Evolutionary conservation across 2,797 vertebrate genomes (phyloP).

Genomic region (Darevskia nairensis): DNA sequence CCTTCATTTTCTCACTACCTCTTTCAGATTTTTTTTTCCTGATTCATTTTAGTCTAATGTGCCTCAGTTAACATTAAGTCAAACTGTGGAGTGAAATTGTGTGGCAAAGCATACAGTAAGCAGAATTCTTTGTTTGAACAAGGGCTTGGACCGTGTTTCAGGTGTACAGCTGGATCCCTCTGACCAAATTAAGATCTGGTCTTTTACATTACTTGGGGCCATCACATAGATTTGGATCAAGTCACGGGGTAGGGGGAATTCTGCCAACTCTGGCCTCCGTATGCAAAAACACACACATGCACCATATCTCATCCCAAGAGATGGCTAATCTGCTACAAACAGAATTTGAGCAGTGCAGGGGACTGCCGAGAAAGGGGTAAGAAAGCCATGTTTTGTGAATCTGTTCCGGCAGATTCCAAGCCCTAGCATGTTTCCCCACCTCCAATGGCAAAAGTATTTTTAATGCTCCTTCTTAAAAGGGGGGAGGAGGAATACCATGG

Average conservation of each 20-base stretch:
- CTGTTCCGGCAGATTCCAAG: no score
- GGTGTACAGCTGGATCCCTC: neutral
- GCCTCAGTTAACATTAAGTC: neutral
- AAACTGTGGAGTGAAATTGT: neutral
- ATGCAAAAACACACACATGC: neutral
- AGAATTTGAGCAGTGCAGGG: neutral
- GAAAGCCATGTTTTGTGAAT: neutral
- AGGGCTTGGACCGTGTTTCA: neutral
- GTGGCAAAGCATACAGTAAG: neutral
- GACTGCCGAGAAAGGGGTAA: neutral
- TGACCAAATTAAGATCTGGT: neutral
- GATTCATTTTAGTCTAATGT: neutral
- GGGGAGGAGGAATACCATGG: neutral
- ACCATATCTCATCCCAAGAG: neutral
- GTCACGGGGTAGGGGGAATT: neutral
- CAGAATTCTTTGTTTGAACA: neutral
- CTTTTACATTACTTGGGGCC: neutral
- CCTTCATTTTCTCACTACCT: neutral
- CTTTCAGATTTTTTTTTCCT: neutral
- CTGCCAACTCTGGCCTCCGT: neutral
- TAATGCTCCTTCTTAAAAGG: neutral
- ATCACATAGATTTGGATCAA: no score
- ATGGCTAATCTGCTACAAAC: neutral
- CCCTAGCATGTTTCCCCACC: neutral
- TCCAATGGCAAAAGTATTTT: neutral